Evolutionary conservation across 2,888 invertebrate species (phyloP), one percentile per base, ranked within the genome.

Genomic region (Kuschelorhynchus macadamiae): DNA sequence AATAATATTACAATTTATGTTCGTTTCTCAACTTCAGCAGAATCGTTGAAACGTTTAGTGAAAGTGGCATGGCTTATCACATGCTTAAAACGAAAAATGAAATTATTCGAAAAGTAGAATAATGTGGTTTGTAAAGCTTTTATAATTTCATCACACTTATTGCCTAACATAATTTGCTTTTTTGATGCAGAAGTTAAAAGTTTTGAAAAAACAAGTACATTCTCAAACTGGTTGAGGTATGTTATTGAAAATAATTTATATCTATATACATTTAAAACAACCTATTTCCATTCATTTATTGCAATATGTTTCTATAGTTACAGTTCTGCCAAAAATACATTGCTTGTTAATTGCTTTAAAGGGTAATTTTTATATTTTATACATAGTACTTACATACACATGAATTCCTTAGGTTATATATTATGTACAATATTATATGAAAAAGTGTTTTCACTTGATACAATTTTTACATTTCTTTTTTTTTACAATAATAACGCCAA

Each of bases 291-390:
- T 36, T 36, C 12, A 11, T 64, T n/a, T 64, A 64, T 65, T 65
- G 65, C 59, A 49, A 25, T 18, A 30, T 8, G 5, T 44, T 46
- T 42, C 33, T 52, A 57, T 21, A 32, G 41, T 16, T 53, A 39
- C n/a, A 17, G 21, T 42, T 14, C 49, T 36, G 52, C 33, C 44
- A 44, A 61, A 33, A 41, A 57, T 64, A 50, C 67, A 67, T 67
- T 67, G 67, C 67, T 67, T 67, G 14, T 44, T 50, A 56, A 67
- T 67, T 67, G 67, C 67, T 67, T 67, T 1, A 12, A 25, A 56
- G 16, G 21, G 49, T 20, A 16, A 39, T 30, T 30, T 9, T 3
- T 17, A 16, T n/a, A 32, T 46, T 12, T 3, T 20, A 57, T 46
- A 49, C 32, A 49, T 5, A 49, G 9, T 30, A 9, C 18, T 25